These are phyloP conservation scores for Tethya wilhelma DNA, from an alignment of 37 sponge, comb jelly and placozoan species.

Conservation along the genomic window DNA sequence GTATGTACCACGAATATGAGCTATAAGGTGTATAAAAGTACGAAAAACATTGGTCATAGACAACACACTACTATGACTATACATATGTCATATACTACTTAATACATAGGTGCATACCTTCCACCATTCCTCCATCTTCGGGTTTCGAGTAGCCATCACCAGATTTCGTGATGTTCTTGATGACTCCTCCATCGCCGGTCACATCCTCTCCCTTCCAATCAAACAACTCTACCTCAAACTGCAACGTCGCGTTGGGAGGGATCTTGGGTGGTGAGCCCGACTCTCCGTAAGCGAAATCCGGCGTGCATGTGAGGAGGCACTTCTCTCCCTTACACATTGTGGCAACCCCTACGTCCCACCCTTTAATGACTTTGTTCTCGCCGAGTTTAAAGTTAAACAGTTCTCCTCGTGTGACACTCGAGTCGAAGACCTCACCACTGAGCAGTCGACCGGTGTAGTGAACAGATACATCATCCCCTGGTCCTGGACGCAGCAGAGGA, in stretches of 20 bases:
- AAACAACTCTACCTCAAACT: constrained; percentile 94
- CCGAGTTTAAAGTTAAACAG: constrained; percentile 91
- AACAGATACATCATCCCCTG: constrained; percentile 84
- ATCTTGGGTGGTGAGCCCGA: constrained; percentile 88
- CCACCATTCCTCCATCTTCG: constrained; percentile 61
- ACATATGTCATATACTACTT: not conserved
- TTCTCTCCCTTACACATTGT: constrained; percentile 92
- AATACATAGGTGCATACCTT: constrained; percentile 18
- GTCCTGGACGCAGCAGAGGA: constrained; percentile 43
- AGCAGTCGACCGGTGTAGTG: constrained; percentile 92
- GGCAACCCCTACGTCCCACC: constrained; percentile 94
- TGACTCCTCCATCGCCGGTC: constrained; percentile 82
- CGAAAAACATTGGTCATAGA: not conserved
- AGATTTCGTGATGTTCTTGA: constrained; percentile 49
- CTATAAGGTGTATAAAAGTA: constrained; percentile 8
- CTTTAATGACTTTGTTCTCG: constrained; percentile 93
- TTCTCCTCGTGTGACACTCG: constrained; percentile 81
- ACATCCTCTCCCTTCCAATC: constrained; percentile 80
- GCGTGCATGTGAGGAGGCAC: constrained; percentile 84
- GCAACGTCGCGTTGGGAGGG: constrained; percentile 87
- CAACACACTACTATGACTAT: not conserved
- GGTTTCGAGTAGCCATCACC: constrained; percentile 78
- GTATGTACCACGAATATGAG: constrained; percentile 67
- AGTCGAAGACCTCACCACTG: constrained; percentile 92
- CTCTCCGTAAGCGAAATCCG: constrained; percentile 94